Percentiles rank a stretch among this genome's conserved stretches.
Conservation (phyloP, 2,888 invertebrate genomes). For the Drosophila mercatorum region DNA sequence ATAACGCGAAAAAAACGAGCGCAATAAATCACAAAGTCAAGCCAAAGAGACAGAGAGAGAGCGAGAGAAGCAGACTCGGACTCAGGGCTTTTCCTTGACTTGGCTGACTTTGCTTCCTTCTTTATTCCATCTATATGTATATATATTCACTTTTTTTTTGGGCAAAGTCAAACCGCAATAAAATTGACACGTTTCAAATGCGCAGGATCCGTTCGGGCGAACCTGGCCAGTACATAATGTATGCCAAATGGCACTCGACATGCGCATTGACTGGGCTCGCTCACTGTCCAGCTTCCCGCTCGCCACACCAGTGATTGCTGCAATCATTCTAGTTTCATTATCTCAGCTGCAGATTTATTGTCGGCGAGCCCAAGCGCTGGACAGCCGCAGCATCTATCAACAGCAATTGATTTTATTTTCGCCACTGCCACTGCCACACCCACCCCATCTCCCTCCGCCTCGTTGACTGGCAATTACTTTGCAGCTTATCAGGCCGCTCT, state of each 20-base stretch:
- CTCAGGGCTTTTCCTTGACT: constrained; percentile 29
- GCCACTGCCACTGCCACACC: constrained; percentile 10
- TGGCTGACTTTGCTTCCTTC: constrained; percentile 12
- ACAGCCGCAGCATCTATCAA: constrained; percentile 53
- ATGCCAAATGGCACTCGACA: constrained; percentile 51
- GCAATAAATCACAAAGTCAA: constrained; percentile 72
- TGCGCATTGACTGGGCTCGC: constrained; percentile 57
- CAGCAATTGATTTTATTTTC: constrained; percentile 72
- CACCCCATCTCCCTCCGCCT: not conserved
- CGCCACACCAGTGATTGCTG: constrained; percentile 83
- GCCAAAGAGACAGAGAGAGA: constrained; percentile 2
- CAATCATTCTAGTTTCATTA: constrained; percentile 84
- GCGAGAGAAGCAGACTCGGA: constrained; percentile 2
- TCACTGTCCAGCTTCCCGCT: constrained; percentile 13
- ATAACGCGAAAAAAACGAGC: constrained; percentile 75
- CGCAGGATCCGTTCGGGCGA: constrained; percentile 62
- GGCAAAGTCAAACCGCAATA: constrained; percentile 81
- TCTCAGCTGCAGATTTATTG: constrained; percentile 75
- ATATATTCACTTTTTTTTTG: constrained; percentile 2
- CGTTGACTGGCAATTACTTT: constrained; percentile 52
- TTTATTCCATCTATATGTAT: not conserved
- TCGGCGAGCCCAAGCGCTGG: constrained; percentile 21
- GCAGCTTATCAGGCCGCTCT: constrained; percentile 56
- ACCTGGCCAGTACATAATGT: constrained; percentile 59
- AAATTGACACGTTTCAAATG: constrained; percentile 70